Conservation (phyloP, 2,797 vertebrate species). For the Merluccius polli region DNA sequence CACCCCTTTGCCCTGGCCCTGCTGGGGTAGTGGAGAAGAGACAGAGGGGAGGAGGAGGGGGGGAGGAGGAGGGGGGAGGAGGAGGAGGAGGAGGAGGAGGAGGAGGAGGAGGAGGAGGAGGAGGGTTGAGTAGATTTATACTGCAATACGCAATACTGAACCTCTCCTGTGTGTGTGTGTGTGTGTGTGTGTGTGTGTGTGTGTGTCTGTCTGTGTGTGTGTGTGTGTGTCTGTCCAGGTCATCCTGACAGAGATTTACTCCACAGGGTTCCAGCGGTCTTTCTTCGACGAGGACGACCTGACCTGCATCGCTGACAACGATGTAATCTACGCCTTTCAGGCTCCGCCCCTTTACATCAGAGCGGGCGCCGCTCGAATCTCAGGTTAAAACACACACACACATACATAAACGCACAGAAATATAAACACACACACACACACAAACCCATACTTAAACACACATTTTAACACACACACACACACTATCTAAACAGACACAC, state of each 20-base stretch:
- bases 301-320: conserved; percentile 77
- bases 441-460: background rate
- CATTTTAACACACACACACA: no score
- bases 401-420: background rate
- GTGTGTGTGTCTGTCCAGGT: conserved; percentile 68
- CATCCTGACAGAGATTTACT: conserved; percentile 86
- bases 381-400: conserved; percentile 74
- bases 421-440: background rate
- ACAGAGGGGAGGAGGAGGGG: background rate
- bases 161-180: background rate
- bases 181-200: conserved; percentile 12
- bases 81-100: background rate
- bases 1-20: background rate
- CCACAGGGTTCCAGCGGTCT: conserved; percentile 86
- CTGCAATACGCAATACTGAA: background rate
- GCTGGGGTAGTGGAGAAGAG: background rate
- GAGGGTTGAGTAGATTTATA: background rate
- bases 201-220: conserved; percentile 15
- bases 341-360: conserved; percentile 74
- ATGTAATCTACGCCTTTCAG: conserved; percentile 89
- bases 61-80: no score
- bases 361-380: conserved; percentile 63
- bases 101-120: background rate
- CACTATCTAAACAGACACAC: background rate
- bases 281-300: conserved; percentile 87